Base-by-base conservation (phyloP, 2,888 invertebrate species). In the Folsomia manolachei region DNA sequence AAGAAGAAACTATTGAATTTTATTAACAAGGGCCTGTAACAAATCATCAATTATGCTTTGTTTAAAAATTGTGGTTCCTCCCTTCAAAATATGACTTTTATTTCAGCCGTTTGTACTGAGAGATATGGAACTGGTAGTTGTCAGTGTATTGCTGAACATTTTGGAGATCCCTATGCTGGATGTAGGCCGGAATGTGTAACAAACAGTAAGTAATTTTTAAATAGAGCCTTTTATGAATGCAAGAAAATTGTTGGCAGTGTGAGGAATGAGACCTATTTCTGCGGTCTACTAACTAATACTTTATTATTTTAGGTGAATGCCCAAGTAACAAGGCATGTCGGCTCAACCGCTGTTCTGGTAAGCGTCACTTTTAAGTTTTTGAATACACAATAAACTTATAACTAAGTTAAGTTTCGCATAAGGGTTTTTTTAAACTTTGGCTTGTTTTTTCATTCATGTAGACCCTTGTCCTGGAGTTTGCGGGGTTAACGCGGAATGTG, bases 121-220 rank as follows among this genome's bases (percentile, higher is more conserved):
- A 71, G 60, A 63, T 74, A 63, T 69, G 77, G 70, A 19, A 62
- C 76, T 14, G 76, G 76, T 0, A 24, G 72, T 11, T 75, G 76
- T 18, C 24, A 27, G 25, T 74, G 75, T n/a, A 24, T 66, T 0
- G 24, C 62, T 11, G 82, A 82, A 18, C 83, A 88, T 81, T 87
- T 88, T 78, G 91, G 91, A 14, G 86, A 86, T 56, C 90, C 91
- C 66, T 94, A 93, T 82, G 90, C 90, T n/a, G 90, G 89, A 81
- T 91, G 91, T 82, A 86, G 89, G 69, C 90, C 91, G 1, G 90
- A 91, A 84, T 91, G 91, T 83, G 87, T 1, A 83, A 82, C 75
- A 19, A 71, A 66, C 27, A 60, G 7, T 9, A 11, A 51, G 14
- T 11, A 51, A 11, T 51, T 51, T 14, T 14, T 51, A 11, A 51